These are phyloP conservation scores for Helicoverpa armigera DNA, from an alignment of 1,140 invertebrate species.

Conservation along the genomic window DNA sequence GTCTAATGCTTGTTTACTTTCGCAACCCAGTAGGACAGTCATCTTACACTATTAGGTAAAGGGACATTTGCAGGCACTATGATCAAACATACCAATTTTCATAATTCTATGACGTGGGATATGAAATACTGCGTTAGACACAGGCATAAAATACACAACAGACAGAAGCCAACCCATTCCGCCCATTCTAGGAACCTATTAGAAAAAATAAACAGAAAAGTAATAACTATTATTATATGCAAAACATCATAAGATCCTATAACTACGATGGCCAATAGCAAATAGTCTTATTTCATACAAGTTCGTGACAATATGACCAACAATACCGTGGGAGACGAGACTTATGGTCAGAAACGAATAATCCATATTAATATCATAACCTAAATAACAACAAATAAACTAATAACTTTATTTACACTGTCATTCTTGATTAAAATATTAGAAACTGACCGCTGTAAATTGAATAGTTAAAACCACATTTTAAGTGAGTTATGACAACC, in stretches of 20 bases:
- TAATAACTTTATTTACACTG: slow-evolving; percentile 21
- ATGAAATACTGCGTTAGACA: no score
- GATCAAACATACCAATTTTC: no score
- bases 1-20: no score
- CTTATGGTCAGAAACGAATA: slow-evolving; percentile 26
- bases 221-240: not conserved
- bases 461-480: slow-evolving; percentile 1
- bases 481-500: slow-evolving; percentile 4
- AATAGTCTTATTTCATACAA: not conserved
- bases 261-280: not conserved
- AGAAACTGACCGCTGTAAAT: not conserved
- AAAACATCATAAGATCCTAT: not conserved
- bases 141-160: no score
- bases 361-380: slow-evolving; percentile 22
- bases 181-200: no score
- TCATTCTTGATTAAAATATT: slow-evolving; percentile 22
- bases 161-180: no score
- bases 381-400: slow-evolving; percentile 15
- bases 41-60: no score
- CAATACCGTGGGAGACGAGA: not conserved
- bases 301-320: slow-evolving; percentile 20
- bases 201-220: no score
- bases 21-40: no score
- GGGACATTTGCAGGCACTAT: no score
- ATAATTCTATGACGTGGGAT: no score